Base-by-base conservation (phyloP, 2,888 invertebrate genomes). In the Panorpa germanica region DNA sequence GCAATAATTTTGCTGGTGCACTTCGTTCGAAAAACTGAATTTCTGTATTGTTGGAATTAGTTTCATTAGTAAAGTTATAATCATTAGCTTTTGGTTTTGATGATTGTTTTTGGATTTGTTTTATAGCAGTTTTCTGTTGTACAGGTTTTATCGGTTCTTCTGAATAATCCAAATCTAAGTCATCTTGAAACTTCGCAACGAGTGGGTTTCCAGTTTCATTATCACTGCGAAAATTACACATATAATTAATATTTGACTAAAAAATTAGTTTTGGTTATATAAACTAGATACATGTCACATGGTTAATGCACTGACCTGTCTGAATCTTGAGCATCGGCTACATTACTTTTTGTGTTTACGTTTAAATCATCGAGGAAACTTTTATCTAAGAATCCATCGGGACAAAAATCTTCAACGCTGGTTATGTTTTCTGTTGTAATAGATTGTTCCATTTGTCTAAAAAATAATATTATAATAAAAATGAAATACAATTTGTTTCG, bases 101-200 rank as follows among this genome's bases (percentile, higher is more conserved):
- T 11, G 49, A 47, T n/a, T 45, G 43, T 35, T 50, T 49, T 23
- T 49, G 43, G 32, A 48, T 48, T 18, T 46, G 45, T 32, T 50
- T 52, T 35, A 46, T 43, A 50, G 36, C 5, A 48, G 53, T 45
- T 50, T 53, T 38, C 48, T 51, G 22, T 45, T 38, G 9, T 37
- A 32, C 19, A 47, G n/a, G n/a, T n/a, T n/a, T n/a, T 45, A 44
- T 32, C 40, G 47, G 37, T 44, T 49, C 42, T 12, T 43, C 37
- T 37, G 53, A 52, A 37, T 73, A 72, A 25, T 70, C 70, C 0
- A 72, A 70, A 40, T 76, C 76, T 25, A 85, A 55, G 46, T 88
- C 86, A 46, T 88, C 86, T 51, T 81, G 78, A 39, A 78, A 75
- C 28, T 75, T 73, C 15, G 80, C 76, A 1, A 90, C 82, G 45